Percentiles rank a stretch among this genome's conserved stretches.
Conservation (phyloP, 2,888 invertebrate species). For the Vandiemenella viatica region DNA sequence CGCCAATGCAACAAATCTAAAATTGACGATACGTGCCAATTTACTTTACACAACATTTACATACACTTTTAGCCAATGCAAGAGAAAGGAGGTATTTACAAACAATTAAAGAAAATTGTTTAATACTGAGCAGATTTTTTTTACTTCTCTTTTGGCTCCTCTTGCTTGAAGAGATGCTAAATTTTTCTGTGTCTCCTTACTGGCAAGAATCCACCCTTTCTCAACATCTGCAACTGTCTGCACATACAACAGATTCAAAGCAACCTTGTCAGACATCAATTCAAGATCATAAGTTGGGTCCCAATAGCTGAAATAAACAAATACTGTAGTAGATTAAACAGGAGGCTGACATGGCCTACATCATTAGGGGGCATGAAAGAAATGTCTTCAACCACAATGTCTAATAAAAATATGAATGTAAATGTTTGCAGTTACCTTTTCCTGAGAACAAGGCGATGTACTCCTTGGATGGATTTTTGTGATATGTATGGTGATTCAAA, state of each 20-base stretch:
- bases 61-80: too few species aligned
- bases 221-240: slow-evolving; percentile 80
- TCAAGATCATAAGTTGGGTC: slow-evolving; percentile 69
- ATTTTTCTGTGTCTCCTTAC: slow-evolving; percentile 49
- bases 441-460: slow-evolving; percentile 64
- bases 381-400: too few species aligned
- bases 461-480: slow-evolving; percentile 59
- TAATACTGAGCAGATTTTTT: too few species aligned
- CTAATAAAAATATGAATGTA: too few species aligned
- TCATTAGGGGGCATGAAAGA: too few species aligned
- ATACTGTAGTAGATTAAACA: too few species aligned
- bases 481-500: slow-evolving; percentile 96
- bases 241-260: slow-evolving; percentile 71
- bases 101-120: too few species aligned
- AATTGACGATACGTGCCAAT: too few species aligned
- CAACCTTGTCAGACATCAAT: slow-evolving; percentile 64
- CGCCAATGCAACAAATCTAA: too few species aligned
- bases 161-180: slow-evolving; percentile 55
- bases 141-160: slow-evolving; percentile 68
- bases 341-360: too few species aligned
- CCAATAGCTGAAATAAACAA: slow-evolving; percentile 61
- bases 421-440: slow-evolving; percentile 69
- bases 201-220: slow-evolving; percentile 67
- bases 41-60: too few species aligned
- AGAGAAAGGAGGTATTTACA: too few species aligned